These are phyloP conservation scores for Calcarius ornatus DNA, from an alignment of 2,113 vertebrate genomes.

Conservation along the genomic window DNA sequence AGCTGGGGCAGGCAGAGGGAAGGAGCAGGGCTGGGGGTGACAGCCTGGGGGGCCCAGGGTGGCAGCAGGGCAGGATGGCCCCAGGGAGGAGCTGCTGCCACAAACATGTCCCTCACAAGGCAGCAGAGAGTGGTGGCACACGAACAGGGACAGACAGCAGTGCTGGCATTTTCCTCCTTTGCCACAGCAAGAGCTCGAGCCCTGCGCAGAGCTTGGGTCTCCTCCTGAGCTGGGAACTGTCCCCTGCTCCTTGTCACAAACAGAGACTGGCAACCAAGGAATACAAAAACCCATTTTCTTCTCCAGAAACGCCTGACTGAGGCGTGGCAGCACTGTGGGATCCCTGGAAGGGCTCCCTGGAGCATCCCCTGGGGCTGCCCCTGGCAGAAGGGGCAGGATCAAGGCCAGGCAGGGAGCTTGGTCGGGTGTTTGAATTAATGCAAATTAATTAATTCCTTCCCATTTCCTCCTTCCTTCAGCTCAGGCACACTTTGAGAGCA, in stretches of 20 bases:
- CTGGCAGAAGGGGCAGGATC: neutral
- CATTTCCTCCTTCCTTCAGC: neutral
- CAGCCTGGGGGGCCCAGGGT: neutral
- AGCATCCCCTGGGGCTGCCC: neutral
- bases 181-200: neutral
- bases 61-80: neutral
- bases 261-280: neutral
- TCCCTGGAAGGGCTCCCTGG: neutral
- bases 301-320: neutral
- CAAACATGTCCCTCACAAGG: fast-evolving
- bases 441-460: neutral
- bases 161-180: neutral
- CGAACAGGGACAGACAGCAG: fast-evolving
- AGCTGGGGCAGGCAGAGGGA: neutral
- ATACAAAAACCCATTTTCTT: neutral
- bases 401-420: neutral
- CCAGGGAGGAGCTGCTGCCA: neutral
- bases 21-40: neutral
- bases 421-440: fast-evolving
- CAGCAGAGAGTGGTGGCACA: fast-evolving
- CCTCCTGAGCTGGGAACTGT: neutral
- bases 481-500: fast-evolving
- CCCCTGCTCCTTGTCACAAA: neutral
- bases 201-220: neutral
- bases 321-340: neutral